Conservation (phyloP, 2,888 invertebrate species). For the Pseudococcus viburni region DNA sequence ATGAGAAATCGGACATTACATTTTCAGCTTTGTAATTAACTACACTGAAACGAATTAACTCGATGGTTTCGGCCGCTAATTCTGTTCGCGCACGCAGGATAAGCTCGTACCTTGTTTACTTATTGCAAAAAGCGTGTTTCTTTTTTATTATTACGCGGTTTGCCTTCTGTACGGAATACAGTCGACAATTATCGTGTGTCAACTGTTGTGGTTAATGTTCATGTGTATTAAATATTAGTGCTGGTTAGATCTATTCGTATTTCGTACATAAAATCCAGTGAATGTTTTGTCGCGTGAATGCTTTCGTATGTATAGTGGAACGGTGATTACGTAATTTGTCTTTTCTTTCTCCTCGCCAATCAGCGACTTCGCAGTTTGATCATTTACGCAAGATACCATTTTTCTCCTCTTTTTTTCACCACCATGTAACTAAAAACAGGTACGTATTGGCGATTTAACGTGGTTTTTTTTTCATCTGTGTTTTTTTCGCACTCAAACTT, state of each 20-base stretch:
- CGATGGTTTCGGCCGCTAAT: slow-evolving; percentile 23
- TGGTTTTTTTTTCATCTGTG: not conserved
- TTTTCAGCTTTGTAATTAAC: slow-evolving; percentile 35
- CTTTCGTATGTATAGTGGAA: not conserved
- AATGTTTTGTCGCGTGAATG: slow-evolving; percentile 56
- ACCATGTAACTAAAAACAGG: slow-evolving; percentile 46
- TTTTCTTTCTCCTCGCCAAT: slow-evolving; percentile 20
- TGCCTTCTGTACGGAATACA: slow-evolving; percentile 50
- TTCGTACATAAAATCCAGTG: slow-evolving; percentile 10
- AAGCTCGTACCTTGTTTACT: slow-evolving; percentile 53
- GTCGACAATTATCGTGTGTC: slow-evolving; percentile 26
- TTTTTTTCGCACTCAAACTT: not conserved
- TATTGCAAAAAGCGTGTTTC: slow-evolving; percentile 50
- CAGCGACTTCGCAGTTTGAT: slow-evolving; percentile 27
- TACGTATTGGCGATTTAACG: slow-evolving; percentile 6
- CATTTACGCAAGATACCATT: slow-evolving; percentile 33
- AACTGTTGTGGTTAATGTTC: slow-evolving; percentile 19
- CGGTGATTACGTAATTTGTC: slow-evolving; percentile 26
- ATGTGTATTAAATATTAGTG: slow-evolving; percentile 28
- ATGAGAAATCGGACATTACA: not conserved
- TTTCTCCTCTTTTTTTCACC: slow-evolving; percentile 33
- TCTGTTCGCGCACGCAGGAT: slow-evolving; percentile 53
- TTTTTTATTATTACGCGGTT: slow-evolving; percentile 54
- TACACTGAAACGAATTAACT: slow-evolving; percentile 53
- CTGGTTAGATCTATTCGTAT: slow-evolving; percentile 27